Evolutionary conservation across 2,888 invertebrate genomes (phyloP), one percentile per base, ranked within the genome.

Genomic region (Callyntrura guangdongensis): DNA sequence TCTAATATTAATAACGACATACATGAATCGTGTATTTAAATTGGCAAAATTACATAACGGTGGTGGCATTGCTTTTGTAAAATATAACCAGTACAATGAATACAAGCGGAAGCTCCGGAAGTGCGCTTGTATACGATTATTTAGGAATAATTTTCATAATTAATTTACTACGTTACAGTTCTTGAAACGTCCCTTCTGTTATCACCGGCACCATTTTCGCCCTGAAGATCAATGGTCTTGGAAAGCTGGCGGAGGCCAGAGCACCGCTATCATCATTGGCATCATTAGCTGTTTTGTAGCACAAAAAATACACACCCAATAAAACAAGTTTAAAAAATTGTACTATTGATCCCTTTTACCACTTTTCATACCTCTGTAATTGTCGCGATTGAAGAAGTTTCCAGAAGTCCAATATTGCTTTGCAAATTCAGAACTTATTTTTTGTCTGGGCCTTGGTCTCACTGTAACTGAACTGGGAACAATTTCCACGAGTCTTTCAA

Each of bases 361-460:
- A 77, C 56, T 77, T 12, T 72, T 20, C 59, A 3, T 61, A 92
- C 92, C 92, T 91, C 72, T 72, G 25, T 84, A 90, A 56, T 91
- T 84, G 8, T 79, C 83, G 20, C 89, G 49, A 25, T 86, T 89
- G 56, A 91, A 92, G 64, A 90, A 91, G 64, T 90, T 91, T 45
- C 92, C 92, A n/a, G 91, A 89, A 27, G 89, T 90, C 92, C 92
- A 92, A 64, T 92, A 92, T 20, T 87, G 83, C 45, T 92, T 92
- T 4, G 91, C 91, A 81, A 92, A 90, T 5, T 59, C 85, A 0
- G 90, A 90, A 17, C 90, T 83, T 4, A 92, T 92, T 53, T 64
- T 87, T 36, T 87, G 90, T 64, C 91, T 86, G 9, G 72, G 83
- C 69, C 91, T 83, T 2, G 91, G 91, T 87, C 87, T 87, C 14